Percentiles rank a stretch among this genome's conserved stretches.
These are phyloP conservation scores for Phortica variegata DNA, from an alignment of 1,140 invertebrate species.

Conservation along the genomic window DNA sequence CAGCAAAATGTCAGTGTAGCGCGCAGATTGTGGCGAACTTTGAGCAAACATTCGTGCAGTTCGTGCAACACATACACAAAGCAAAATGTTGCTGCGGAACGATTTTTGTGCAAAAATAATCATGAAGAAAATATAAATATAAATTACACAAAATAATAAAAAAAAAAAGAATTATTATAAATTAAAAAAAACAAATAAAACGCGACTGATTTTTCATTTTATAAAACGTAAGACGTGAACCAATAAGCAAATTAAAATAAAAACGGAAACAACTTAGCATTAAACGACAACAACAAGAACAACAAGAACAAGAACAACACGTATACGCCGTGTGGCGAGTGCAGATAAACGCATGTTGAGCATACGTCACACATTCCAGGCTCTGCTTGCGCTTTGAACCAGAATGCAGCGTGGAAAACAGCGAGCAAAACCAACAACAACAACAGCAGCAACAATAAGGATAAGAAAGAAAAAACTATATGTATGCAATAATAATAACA, in stretches of 20 bases:
- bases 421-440: conserved; percentile 4
- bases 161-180: conserved; percentile 9
- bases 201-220: conserved; percentile 29
- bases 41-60: no score
- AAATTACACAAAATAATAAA: conserved; percentile 3
- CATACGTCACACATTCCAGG: conserved; percentile 41
- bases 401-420: conserved; percentile 14
- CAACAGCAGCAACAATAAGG: conserved; percentile 7
- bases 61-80: no score
- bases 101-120: conserved; percentile 10
- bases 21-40: no score
- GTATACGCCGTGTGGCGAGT: conserved; percentile 9
- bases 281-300: conserved; percentile 6
- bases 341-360: conserved; percentile 14
- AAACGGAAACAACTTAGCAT: conserved; percentile 1
- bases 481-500: conserved; percentile 12
- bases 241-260: conserved; percentile 9
- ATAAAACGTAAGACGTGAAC: no score
- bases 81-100: background rate
- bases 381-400: no score
- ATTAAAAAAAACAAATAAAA: conserved; percentile 1
- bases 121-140: background rate
- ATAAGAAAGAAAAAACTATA: no score
- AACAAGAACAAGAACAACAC: conserved; percentile 4
- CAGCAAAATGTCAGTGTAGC: background rate